phyloP scores from a whole-genome alignment of 1,140 invertebrate genomes.

The Bombyx mandarina region DNA sequence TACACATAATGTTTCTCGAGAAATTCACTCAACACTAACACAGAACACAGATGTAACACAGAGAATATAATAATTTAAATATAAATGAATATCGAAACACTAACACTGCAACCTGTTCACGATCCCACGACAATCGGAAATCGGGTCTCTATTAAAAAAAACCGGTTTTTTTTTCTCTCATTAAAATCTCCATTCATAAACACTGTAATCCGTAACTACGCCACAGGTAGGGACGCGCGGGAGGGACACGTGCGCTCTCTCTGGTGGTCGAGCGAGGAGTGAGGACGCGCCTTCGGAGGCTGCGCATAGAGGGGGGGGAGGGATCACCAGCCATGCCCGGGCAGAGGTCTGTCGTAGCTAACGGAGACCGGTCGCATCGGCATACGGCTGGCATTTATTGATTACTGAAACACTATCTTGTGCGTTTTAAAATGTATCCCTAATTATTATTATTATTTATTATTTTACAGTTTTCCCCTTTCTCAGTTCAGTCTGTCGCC shows the following conservation, averaged over 20 bases:
- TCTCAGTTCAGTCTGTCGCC: too few species aligned
- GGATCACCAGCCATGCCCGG: constrained; percentile 34
- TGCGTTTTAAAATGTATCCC: background rate
- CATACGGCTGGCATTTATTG: background rate
- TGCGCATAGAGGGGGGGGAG: constrained; percentile 14
- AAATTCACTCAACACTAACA: too few species aligned
- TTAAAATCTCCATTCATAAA: background rate
- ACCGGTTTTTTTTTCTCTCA: background rate
- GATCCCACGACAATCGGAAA: too few species aligned
- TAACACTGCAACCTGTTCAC: too few species aligned
- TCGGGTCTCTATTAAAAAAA: too few species aligned
- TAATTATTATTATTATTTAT: too few species aligned
- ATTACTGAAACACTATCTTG: background rate
- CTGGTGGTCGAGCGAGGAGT: constrained; percentile 22
- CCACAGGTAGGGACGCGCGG: constrained; percentile 8
- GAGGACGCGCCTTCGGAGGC: constrained; percentile 19
- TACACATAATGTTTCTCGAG: too few species aligned
- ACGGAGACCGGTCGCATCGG: background rate
- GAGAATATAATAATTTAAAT: too few species aligned
- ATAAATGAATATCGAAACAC: too few species aligned
- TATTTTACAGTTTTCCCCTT: too few species aligned
- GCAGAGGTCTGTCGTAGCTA: constrained; percentile 8
- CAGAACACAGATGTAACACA: too few species aligned
- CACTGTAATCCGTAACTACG: constrained; percentile 42
- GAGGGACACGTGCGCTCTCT: constrained; percentile 1